Conservation (phyloP, 2,888 invertebrate genomes). For the Phorcus lineatus region DNA sequence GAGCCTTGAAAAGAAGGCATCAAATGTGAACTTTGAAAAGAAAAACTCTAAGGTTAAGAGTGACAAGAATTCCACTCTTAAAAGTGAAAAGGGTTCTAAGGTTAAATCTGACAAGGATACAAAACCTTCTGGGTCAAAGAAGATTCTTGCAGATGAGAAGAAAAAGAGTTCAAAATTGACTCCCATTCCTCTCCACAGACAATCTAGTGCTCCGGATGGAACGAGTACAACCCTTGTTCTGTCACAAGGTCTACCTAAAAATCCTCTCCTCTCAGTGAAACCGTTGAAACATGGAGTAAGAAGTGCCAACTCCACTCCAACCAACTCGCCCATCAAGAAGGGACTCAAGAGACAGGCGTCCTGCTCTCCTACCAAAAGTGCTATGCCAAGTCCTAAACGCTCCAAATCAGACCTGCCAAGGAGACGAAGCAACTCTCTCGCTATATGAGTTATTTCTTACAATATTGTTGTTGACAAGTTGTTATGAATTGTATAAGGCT, state of each 20-base stretch:
- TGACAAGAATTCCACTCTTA: neutral
- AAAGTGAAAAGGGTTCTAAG: neutral
- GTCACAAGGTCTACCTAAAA: neutral
- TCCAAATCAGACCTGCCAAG: neutral
- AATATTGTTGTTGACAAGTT: too few species aligned
- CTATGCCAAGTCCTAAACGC: neutral
- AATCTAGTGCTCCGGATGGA: neutral
- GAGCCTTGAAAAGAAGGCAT: too few species aligned
- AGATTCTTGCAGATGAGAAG: too few species aligned
- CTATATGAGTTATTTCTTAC: neutral
- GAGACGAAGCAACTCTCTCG: neutral
- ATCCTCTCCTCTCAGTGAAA: neutral
- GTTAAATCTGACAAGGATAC: neutral
- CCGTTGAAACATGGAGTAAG: neutral
- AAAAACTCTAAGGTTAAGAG: too few species aligned
- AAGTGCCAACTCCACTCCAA: neutral
- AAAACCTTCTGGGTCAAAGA: neutral
- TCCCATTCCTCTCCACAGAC: neutral
- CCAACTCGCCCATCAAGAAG: neutral
- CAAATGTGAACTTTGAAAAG: too few species aligned
- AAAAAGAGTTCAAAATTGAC: too few species aligned
- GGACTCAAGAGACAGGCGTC: slow-evolving; percentile 1
- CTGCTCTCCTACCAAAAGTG: neutral
- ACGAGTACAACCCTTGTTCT: neutral
- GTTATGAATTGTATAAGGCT: too few species aligned